Base-by-base conservation (phyloP, 2,113 vertebrate species). In the Lamprologus speciosus region DNA sequence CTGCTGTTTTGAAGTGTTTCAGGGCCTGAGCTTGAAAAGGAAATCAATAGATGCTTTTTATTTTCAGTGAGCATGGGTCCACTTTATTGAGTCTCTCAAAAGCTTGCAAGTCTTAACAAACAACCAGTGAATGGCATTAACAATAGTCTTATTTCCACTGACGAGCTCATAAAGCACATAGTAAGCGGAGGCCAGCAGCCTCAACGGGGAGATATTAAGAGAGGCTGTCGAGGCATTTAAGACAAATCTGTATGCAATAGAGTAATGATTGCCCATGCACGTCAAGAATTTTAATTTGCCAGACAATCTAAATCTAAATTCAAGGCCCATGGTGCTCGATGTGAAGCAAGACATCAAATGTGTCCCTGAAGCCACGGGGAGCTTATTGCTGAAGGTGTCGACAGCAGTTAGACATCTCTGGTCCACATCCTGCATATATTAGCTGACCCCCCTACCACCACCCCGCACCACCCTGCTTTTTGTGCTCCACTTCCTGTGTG, bases 291-390 rank as follows among this genome's bases (percentile, higher is more conserved):
- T 88, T 90, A 94, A 94, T 87, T 83, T 84, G 45, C 9, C 2
- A n/a, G 40, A 81, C 51, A 88, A 86, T 94, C 85, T 51, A 81
- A 88, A 92, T 94, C 85, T 51, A 81, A 92, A 95, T 94, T 86
- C 88, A 84, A 75, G 47, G 80, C 90, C 78, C 3, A 51, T 83
- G 83, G 88, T 82, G 58, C 89, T 85, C 31, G 40, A 80, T 82
- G 35, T 86, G 86, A 89, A 94, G 93, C 91, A 95, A 93, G 89
- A 92, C 90, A 89, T 95, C 93, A 91, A 88, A 90, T 89, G 75
- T 86, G 60, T 90, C 85, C 55, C 86, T 54, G 86, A 81, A 86
- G 89, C 81, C 58, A 21, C 3, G 10, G 81, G 87, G 87, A 91
- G 88, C 84, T 87, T 3, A 19, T 85, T 89, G 91, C 84, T 28